These are phyloP conservation scores for Mimachlamys varia DNA, from an alignment of 2,888 invertebrate species.

Conservation along the genomic window DNA sequence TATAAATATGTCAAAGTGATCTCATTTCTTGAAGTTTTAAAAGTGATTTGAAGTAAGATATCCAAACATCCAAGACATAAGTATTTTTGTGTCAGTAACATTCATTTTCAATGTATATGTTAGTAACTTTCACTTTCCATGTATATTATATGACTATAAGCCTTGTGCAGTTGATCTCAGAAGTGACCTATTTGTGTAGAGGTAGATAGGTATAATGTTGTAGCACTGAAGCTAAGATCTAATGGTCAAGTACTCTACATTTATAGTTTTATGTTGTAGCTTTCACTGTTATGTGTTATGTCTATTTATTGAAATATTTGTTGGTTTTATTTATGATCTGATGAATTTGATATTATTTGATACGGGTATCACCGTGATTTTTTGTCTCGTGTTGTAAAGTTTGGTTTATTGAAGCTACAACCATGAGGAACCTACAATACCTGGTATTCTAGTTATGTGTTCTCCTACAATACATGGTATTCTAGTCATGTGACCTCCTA, in stretches of 20 bases:
- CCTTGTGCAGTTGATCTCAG: too few relatives aligned
- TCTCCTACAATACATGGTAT: too few relatives aligned
- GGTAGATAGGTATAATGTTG: background rate
- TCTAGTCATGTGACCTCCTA: conserved; percentile 6
- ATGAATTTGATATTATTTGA: conserved; percentile 22
- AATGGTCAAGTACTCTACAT: background rate
- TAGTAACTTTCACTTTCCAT: background rate
- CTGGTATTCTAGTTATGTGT: too few relatives aligned
- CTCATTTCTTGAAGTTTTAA: background rate
- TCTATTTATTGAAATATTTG: background rate
- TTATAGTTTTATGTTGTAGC: background rate
- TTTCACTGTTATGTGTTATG: background rate
- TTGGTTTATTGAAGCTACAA: background rate
- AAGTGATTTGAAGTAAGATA: background rate
- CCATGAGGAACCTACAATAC: too few relatives aligned
- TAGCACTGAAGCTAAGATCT: background rate
- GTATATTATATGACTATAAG: too few relatives aligned
- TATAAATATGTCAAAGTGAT: background rate
- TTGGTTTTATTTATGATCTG: background rate
- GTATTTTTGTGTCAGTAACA: background rate
- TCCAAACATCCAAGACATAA: background rate
- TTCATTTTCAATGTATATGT: background rate
- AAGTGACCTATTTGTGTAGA: background rate
- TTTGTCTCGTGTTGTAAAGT: background rate
- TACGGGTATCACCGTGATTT: background rate